Evolutionary conservation across 2,113 vertebrate species (phyloP).

Genomic region (Oxyruncus cristatus): DNA sequence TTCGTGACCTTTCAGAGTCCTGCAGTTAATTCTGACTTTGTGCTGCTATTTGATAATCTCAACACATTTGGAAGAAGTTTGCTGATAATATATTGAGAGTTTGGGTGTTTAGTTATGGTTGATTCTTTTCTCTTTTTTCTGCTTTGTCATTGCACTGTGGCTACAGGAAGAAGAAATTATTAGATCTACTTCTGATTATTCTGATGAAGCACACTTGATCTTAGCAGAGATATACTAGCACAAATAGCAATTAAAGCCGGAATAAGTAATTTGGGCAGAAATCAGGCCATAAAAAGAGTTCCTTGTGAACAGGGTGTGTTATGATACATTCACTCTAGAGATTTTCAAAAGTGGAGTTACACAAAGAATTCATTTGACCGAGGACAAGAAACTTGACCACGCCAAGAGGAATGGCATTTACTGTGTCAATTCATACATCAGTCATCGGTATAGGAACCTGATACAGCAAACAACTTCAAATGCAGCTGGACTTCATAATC

Average conservation of each 20-base stretch:
- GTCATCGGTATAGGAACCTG: background rate
- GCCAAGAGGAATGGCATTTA: background rate
- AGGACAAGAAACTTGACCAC: background rate
- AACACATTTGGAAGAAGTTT: background rate
- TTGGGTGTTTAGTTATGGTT: background rate
- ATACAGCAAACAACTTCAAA: background rate
- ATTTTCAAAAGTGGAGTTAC: background rate
- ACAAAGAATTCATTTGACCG: background rate
- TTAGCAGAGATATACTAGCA: background rate
- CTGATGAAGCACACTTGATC: background rate
- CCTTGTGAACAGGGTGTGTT: background rate
- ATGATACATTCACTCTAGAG: background rate
- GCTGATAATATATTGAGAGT: background rate
- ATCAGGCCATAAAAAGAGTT: background rate
- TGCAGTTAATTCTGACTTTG: background rate
- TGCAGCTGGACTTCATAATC: background rate
- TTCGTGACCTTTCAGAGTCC: background rate
- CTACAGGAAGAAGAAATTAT: background rate
- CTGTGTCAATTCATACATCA: background rate
- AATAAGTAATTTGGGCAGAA: background rate
- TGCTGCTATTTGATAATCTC: background rate
- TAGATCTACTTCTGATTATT: background rate
- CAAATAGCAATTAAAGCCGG: background rate
- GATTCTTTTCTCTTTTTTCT: rapidly evolving
- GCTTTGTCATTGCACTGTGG: background rate